Percentiles rank a stretch among this genome's conserved stretches.
phyloP scores from a whole-genome alignment of 2,888 invertebrate species.

The Zygogramma bicolorata region DNA sequence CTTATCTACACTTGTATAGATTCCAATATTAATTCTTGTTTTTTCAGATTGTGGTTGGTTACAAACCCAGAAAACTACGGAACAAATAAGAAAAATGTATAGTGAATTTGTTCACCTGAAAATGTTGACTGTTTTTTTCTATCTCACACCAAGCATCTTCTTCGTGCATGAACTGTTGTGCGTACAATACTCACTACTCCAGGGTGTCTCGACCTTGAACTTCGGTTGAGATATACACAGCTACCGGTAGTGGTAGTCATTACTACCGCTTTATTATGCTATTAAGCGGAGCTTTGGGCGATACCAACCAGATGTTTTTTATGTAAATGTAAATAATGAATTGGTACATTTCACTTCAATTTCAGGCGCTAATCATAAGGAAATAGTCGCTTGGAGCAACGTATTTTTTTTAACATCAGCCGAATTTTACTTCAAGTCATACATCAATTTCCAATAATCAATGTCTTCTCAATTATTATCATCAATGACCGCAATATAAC shows the following conservation, averaged over 20 bases:
- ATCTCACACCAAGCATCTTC: background rate
- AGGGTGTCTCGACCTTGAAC: background rate
- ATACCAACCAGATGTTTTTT: slow-evolving; percentile 5
- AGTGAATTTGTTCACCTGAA: no score
- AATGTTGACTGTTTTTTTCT: background rate
- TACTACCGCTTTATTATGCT: slow-evolving; percentile 6
- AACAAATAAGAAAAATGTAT: no score
- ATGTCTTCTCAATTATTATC: no score
- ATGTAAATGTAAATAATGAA: slow-evolving; percentile 10
- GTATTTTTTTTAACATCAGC: no score
- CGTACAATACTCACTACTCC: no score
- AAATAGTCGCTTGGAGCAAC: background rate
- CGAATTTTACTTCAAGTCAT: no score
- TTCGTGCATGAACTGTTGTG: background rate
- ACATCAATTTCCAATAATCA: no score
- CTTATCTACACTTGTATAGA: no score
- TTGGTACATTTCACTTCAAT: background rate
- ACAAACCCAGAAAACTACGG: no score
- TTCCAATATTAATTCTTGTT: no score
- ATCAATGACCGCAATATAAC: no score
- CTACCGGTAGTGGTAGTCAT: slow-evolving; percentile 3
- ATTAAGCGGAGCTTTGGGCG: background rate
- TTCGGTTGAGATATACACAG: background rate
- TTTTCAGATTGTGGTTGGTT: no score
- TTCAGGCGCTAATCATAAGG: background rate